Evolutionary conservation across 92 coral and sea anemone species (phyloP), one percentile per base, ranked within the genome.

Genomic region (Paragorgia papillata): DNA sequence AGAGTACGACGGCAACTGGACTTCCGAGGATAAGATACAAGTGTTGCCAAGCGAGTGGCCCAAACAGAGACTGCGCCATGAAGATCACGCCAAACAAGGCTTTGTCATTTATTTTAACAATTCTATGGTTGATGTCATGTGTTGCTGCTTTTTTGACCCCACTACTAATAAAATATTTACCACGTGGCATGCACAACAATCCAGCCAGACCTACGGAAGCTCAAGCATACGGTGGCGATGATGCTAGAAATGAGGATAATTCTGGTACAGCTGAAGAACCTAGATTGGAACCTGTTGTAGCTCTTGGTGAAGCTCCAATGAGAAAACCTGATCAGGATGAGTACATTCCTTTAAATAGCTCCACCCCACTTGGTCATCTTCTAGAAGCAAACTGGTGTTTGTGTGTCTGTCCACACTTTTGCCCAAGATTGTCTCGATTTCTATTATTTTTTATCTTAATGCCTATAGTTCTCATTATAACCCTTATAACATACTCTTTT

Each of bases 91-190:
- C 76, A 48, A 69, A 69, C 33, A 46, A 35, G 15, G 62, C 76
- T 18, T 33, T 69, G 61, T 69, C 76, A 19, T 27, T 69, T 29
- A 29, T 69, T 8, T 30, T 69, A 50, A 69, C 37, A 20, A 39
- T 13, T 10, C 51, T 51, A 12, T 69, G 59, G 59, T 3, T 69
- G 1, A 60, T 51, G 33, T 69, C 76, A 1, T 49, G 76, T 69
- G 41, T 51, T 26, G 43, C 54, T 0, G 76, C 43, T 21, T 49
- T 69, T 20, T 21, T 69, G 3, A 48, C 76, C 12, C 76, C 76
- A 25, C 54, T 69, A 44, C 29, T 69, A 49, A 50, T 69, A 50
- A 51, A 30, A 46, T 69, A 49, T 28, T 51, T 69, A 69, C 76
- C 76, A 26, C 4, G 6, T 4, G 19, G 39, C 33, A 60, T 0